A percentile compares a stretch with the other conserved stretches of the same genome.
phyloP scores from a whole-genome alignment of 2,113 vertebrate genomes.

The Machaerirhynchus nigripectus region DNA sequence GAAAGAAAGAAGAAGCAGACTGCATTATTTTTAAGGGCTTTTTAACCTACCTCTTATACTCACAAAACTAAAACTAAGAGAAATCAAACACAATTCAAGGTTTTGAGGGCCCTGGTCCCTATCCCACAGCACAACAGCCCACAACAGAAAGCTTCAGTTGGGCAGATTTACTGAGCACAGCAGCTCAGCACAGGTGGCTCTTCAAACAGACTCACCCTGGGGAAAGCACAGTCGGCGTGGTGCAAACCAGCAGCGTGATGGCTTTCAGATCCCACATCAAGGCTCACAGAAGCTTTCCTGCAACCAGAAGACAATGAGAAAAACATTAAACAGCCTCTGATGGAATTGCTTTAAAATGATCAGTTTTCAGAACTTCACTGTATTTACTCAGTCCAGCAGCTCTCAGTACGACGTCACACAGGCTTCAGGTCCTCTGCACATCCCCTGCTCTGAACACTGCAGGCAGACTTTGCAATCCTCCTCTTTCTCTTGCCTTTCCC shows the following conservation, averaged over 20 bases:
- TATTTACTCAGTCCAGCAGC: neutral
- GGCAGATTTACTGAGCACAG: neutral
- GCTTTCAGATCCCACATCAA: neutral
- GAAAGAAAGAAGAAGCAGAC: neutral
- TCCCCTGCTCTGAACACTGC: neutral
- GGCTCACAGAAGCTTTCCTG: neutral
- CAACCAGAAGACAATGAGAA: neutral
- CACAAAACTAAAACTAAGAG: neutral
- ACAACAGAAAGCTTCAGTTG: constrained; percentile 16
- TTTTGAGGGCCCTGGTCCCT: neutral
- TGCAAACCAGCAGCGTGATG: neutral
- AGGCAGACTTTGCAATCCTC: neutral
- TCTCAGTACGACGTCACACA: neutral
- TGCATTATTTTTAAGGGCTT: neutral
- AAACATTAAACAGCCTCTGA: neutral
- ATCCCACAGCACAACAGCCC: neutral
- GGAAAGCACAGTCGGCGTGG: neutral
- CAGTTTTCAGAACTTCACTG: neutral
- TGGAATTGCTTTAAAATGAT: neutral
- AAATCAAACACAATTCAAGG: neutral
- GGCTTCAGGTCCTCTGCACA: neutral
- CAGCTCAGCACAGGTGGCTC: constrained; percentile 23
- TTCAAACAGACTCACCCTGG: neutral
- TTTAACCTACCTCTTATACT: neutral
- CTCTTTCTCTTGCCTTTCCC: neutral